Evolutionary conservation across 2,113 vertebrate genomes (phyloP), one percentile per base, ranked within the genome.

Genomic region (Gymnogyps californianus): DNA sequence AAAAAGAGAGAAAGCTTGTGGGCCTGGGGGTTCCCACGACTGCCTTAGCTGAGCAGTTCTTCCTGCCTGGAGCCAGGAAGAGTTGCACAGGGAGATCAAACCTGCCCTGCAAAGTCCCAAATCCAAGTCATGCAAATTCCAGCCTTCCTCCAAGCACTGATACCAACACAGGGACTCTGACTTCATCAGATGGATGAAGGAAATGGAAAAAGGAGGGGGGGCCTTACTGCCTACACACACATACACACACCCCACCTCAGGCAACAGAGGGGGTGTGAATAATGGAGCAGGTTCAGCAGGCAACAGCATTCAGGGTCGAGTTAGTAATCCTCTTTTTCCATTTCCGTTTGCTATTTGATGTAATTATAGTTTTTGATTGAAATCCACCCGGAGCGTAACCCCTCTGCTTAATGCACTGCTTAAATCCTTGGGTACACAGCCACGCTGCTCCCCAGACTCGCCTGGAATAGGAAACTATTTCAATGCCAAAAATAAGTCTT

Each of bases 321-420:
- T 72, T 10, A 38, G 80, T 97, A 97, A 98, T 97, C 98, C 97
- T 90, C 94, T 96, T 97, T 95, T 94, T 96, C 97, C 95, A 96
- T 97, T 98, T 98, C 98, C 87, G 79, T 93, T 97, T 96, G 97
- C 97, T 98, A 96, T 94, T 95, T 94, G 96, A 97, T 97, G 96
- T 98, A 98, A 98, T 98, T 98, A 98, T 87, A 96, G 96, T 98
- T 98, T 98, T 94, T 97, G 97, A 97, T 95, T 96, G 97, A 97
- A 97, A 97, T 96, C 84, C 95, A 94, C 96, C 96, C 47, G 3
- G 94, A 96, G 92, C 89, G 94, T 86, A 95, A 93, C 95, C 94
- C 90, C 95, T 96, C 82, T 38, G 92, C 95, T 98, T 97, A 97
- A 97, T 85, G 96, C 91, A 85, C 95, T 95, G 90, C 86, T 96